Conservation (phyloP, 2,113 vertebrate species). For the Corvus cornix region DNA sequence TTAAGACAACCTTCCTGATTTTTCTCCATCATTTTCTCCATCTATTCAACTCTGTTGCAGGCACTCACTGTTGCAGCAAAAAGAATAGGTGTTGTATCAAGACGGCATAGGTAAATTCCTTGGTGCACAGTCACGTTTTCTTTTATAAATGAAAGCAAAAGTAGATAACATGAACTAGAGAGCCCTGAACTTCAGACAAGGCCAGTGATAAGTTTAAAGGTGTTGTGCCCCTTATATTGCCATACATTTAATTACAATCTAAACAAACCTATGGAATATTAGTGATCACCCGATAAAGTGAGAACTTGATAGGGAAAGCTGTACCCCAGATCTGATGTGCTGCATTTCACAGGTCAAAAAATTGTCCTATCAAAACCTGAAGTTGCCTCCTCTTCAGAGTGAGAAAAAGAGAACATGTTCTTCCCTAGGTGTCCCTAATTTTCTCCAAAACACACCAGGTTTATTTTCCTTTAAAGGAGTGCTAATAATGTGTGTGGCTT, state of each 20-base stretch:
- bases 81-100: rapidly evolving
- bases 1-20: neutral
- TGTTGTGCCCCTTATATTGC: neutral
- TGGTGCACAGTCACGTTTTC: neutral
- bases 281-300: neutral
- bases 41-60: neutral
- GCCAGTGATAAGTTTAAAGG: neutral
- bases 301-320: neutral
- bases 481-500: neutral
- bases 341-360: neutral
- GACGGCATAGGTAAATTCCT: neutral
- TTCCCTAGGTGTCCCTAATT: neutral
- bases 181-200: neutral
- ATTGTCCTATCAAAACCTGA: neutral
- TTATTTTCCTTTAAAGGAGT: neutral
- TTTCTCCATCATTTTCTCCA: neutral
- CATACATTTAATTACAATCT: neutral
- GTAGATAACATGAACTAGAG: neutral
- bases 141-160: neutral
- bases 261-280: neutral
- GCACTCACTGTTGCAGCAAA: neutral
- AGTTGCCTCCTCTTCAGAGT: neutral
- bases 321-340: neutral
- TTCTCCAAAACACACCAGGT: neutral
- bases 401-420: neutral